phyloP scores from a whole-genome alignment of 2,113 vertebrate genomes.

The Tonatia bakeri region DNA sequence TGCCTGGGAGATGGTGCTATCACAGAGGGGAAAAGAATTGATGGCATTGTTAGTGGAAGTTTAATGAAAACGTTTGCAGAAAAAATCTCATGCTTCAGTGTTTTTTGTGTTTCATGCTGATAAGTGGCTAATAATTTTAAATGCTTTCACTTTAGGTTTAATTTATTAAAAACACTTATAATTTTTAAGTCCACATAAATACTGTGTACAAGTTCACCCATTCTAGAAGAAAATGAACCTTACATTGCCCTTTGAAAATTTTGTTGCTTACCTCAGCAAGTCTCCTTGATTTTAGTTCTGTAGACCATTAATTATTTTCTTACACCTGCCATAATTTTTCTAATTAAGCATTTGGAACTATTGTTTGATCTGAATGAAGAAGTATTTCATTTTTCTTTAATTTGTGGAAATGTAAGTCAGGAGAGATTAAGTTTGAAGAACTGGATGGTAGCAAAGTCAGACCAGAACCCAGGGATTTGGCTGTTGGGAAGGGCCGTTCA shows the following conservation, averaged over 20 bases:
- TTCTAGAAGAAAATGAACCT: conserved; percentile 37
- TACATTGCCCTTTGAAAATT: neutral
- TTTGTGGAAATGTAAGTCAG: neutral
- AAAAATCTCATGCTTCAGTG: neutral
- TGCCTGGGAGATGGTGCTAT: conserved; percentile 12
- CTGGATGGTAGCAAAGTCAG: neutral
- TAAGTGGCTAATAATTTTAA: conserved; percentile 52
- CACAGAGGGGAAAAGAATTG: conserved; percentile 23
- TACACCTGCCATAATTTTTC: conserved; percentile 14
- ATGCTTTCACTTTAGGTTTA: conserved; percentile 44
- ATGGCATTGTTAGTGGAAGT: conserved; percentile 25
- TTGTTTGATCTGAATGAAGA: conserved; percentile 3
- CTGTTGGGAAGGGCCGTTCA: neutral
- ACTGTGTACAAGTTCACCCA: neutral
- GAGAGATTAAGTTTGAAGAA: neutral
- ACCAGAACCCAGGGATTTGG: neutral
- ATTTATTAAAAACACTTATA: conserved; percentile 34
- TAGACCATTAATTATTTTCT: conserved; percentile 24
- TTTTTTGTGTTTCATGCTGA: conserved; percentile 56
- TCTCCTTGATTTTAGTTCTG: conserved; percentile 40
- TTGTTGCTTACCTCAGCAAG: conserved; percentile 29
- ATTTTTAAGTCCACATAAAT: conserved; percentile 50
- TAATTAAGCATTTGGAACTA: conserved; percentile 3
- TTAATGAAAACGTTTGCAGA: conserved; percentile 19
- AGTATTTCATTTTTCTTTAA: neutral